Evolutionary conservation across 2,797 vertebrate genomes (phyloP).

Genomic region (Hypotaenidia philippensis): DNA sequence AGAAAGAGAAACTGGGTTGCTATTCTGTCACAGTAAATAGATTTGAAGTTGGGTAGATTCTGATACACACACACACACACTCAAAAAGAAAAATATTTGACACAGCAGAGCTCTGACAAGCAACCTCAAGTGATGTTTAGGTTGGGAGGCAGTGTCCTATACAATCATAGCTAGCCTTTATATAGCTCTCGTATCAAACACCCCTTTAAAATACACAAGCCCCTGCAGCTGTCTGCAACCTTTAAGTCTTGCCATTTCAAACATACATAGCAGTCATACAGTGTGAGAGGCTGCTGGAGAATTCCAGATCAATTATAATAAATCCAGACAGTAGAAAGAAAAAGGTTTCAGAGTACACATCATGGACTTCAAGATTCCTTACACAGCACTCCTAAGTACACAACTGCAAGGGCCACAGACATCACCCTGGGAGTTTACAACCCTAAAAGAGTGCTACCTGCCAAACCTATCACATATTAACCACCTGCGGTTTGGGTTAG

Average conservation of each 20-base stretch:
- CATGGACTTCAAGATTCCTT: background rate
- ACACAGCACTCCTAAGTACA: background rate
- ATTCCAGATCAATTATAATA: slow-evolving; percentile 37
- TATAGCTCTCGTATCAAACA: background rate
- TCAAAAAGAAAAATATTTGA: background rate
- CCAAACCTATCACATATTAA: background rate
- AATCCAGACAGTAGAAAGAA: slow-evolving; percentile 12
- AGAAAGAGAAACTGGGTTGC: background rate
- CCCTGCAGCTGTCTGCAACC: slow-evolving; percentile 41
- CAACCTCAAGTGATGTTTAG: background rate
- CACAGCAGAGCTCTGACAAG: background rate
- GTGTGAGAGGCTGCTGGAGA: background rate
- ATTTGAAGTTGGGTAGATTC: background rate
- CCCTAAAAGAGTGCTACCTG: background rate
- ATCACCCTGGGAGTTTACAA: background rate
- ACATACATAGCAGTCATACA: slow-evolving; percentile 15
- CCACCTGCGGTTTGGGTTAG: background rate
- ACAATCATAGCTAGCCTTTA: background rate
- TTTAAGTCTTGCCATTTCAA: slow-evolving; percentile 54
- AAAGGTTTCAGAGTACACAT: slow-evolving; percentile 46
- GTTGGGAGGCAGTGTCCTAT: background rate
- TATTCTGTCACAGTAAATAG: background rate
- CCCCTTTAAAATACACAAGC: background rate
- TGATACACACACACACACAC: background rate
- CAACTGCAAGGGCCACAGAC: background rate